A percentile compares a stretch with the other conserved stretches of the same genome.
These are phyloP conservation scores for Macrocentrus cingulum DNA, from an alignment of 1,140 invertebrate genomes.

Conservation along the genomic window DNA sequence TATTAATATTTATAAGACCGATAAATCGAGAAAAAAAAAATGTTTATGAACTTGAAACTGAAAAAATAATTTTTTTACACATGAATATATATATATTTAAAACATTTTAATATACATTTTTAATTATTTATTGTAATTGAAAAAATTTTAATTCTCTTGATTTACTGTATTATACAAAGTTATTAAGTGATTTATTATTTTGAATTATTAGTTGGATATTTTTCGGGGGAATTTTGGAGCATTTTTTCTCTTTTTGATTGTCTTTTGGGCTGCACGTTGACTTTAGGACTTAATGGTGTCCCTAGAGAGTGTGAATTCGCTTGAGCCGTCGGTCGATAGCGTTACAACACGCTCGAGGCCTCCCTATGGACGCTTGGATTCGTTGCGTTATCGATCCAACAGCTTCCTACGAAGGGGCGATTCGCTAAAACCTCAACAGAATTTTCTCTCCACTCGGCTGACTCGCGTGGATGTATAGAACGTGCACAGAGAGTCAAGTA, in stretches of 20 bases:
- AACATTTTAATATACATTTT: no score
- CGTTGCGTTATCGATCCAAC: slow-evolving; percentile 41
- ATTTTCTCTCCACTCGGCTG: slow-evolving; percentile 17
- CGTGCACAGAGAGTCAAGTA: no score
- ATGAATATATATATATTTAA: neutral
- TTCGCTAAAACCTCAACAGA: slow-evolving; percentile 35
- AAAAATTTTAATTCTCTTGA: no score
- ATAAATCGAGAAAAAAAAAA: no score
- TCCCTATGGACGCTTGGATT: slow-evolving; percentile 3
- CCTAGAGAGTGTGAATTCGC: slow-evolving; percentile 4
- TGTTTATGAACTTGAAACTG: no score
- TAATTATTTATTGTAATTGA: no score
- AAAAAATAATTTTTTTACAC: no score
- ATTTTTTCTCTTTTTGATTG: neutral
- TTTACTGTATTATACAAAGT: no score
- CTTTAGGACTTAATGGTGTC: neutral
- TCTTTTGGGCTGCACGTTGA: neutral
- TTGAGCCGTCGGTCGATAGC: slow-evolving; percentile 12
- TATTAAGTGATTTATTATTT: no score
- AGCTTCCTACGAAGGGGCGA: slow-evolving; percentile 32
- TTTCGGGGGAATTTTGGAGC: neutral
- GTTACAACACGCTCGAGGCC: slow-evolving; percentile 12
- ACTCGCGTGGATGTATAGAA: neutral
- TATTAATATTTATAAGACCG: no score
- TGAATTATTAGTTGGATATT: no score